A percentile compares a stretch with the other conserved stretches of the same genome.
Evolutionary conservation across 1,140 invertebrate genomes (phyloP).

Genomic region (Vanessa atalanta): DNA sequence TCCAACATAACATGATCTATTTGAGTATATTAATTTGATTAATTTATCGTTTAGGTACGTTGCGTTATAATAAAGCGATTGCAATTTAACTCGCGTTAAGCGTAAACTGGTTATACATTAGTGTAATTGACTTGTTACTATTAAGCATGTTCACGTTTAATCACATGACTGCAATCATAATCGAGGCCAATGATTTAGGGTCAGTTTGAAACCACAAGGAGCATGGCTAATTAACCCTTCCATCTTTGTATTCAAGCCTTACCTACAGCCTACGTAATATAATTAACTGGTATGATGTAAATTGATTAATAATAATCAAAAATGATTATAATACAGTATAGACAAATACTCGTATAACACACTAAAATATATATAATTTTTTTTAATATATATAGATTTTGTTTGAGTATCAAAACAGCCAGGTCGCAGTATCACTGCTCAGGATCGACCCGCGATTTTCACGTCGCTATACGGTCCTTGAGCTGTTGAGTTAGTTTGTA

Average conservation of each 20-base stretch:
- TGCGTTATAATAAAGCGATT: slow-evolving; percentile 9
- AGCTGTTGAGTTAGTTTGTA: too few relatives aligned
- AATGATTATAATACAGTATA: too few relatives aligned
- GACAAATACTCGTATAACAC: too few relatives aligned
- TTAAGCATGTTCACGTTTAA: neutral
- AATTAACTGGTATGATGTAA: too few relatives aligned
- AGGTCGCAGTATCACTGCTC: too few relatives aligned
- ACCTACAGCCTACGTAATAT: too few relatives aligned
- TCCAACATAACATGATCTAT: neutral
- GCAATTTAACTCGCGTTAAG: slow-evolving; percentile 6
- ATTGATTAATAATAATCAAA: too few relatives aligned
- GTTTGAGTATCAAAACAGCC: too few relatives aligned
- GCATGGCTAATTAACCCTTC: slow-evolving; percentile 6
- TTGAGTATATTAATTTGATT: neutral
- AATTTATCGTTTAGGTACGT: neutral
- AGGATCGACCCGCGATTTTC: too few relatives aligned
- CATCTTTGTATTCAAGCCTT: neutral
- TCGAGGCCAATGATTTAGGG: neutral
- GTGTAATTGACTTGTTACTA: neutral
- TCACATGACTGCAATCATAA: slow-evolving; percentile 5
- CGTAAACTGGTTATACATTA: slow-evolving; percentile 8
- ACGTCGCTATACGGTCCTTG: too few relatives aligned
- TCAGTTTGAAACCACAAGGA: slow-evolving; percentile 6
- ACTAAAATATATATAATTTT: too few relatives aligned
- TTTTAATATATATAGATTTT: too few relatives aligned